These are phyloP conservation scores for Lutraria lutraria DNA, from an alignment of 2,888 invertebrate genomes.

Conservation along the genomic window DNA sequence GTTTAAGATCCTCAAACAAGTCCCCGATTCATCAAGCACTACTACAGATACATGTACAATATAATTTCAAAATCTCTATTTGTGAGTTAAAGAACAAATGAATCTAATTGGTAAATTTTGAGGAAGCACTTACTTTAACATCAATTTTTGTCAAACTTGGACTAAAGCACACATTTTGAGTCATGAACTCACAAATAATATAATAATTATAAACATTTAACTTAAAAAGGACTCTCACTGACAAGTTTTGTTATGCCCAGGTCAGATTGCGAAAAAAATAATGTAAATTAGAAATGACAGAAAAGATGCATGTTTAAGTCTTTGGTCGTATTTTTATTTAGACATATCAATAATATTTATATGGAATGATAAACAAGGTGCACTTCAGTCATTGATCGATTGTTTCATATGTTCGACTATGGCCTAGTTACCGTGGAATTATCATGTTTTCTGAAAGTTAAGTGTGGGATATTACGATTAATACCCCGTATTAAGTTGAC, in stretches of 20 bases:
- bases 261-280: neutral
- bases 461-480: constrained; percentile 30
- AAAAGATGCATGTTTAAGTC: neutral
- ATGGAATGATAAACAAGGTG: neutral
- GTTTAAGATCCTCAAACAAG: too few species aligned
- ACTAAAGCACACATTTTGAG: too few species aligned
- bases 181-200: too few species aligned
- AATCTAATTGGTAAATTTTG: too few species aligned
- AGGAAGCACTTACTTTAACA: too few species aligned
- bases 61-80: too few species aligned
- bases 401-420: neutral
- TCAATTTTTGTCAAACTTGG: too few species aligned
- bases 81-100: too few species aligned
- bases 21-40: too few species aligned
- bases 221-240: neutral
- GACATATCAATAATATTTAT: too few species aligned
- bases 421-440: neutral
- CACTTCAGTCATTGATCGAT: neutral
- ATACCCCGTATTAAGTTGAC: constrained; percentile 39
- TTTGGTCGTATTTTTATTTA: too few species aligned
- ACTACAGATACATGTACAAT: too few species aligned
- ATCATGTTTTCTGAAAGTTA: constrained; percentile 40
- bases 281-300: neutral
- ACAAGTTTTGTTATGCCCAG: neutral
- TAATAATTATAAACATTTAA: neutral